Percentiles rank a stretch among this genome's conserved stretches.
phyloP scores from a whole-genome alignment of 1,140 invertebrate species.

The Ceratina australensis region DNA sequence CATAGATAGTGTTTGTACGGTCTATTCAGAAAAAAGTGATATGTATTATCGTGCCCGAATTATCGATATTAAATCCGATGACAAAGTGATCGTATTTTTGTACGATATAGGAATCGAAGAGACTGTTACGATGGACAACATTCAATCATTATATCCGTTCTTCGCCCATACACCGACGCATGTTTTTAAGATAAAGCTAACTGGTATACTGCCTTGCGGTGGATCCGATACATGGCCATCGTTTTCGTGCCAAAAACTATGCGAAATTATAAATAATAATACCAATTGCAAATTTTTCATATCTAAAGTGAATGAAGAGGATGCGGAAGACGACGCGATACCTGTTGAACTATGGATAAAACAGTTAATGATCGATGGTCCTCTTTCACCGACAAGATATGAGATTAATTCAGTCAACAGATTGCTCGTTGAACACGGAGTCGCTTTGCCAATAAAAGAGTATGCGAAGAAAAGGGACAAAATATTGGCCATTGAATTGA shows the following conservation, averaged over 20 bases:
- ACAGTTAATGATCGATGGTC: slow-evolving; percentile 73
- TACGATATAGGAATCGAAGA: slow-evolving; percentile 80
- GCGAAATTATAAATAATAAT: slow-evolving; percentile 78
- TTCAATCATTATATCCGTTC: slow-evolving; percentile 74
- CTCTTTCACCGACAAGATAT: slow-evolving; percentile 77
- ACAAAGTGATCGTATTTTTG: slow-evolving; percentile 76
- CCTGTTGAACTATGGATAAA: slow-evolving; percentile 81
- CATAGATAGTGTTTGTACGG: slow-evolving; percentile 77
- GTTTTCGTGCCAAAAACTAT: slow-evolving; percentile 78
- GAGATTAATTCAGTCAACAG: slow-evolving; percentile 81
- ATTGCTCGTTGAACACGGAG: slow-evolving; percentile 79
- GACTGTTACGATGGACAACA: slow-evolving; percentile 68
- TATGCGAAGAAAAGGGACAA: slow-evolving; percentile 50
- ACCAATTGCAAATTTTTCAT: slow-evolving; percentile 67
- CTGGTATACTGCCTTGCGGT: slow-evolving; percentile 80
- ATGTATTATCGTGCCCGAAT: slow-evolving; percentile 80
- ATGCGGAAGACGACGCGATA: slow-evolving; percentile 70
- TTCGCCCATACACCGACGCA: slow-evolving; percentile 76
- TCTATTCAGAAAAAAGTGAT: slow-evolving; percentile 75
- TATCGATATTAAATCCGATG: slow-evolving; percentile 66
- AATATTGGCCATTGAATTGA: slow-evolving; percentile 66
- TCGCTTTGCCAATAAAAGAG: slow-evolving; percentile 80
- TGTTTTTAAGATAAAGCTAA: slow-evolving; percentile 80
- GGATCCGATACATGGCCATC: slow-evolving; percentile 79
- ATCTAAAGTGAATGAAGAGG: slow-evolving; percentile 59